A percentile compares a stretch with the other conserved stretches of the same genome.
Conservation (phyloP, 2,888 invertebrate species). For the Iselma pallidipennis region DNA sequence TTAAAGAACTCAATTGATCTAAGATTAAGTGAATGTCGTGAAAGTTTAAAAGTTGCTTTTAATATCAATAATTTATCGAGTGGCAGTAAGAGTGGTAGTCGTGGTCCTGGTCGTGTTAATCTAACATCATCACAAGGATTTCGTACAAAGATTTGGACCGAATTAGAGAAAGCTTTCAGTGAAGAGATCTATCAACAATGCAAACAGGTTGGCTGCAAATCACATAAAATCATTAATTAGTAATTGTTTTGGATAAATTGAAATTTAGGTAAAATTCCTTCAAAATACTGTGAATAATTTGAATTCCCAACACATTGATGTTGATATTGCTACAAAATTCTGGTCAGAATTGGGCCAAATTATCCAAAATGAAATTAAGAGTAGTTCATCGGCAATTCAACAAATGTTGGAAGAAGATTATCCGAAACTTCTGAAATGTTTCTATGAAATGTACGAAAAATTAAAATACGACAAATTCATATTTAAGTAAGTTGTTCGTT, state of each 20-base stretch:
- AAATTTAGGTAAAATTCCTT: constrained; percentile 56
- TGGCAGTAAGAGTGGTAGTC: constrained; percentile 42
- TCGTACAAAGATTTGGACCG: constrained; percentile 79
- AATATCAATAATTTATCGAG: constrained; percentile 50
- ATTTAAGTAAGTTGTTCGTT: constrained; percentile 59
- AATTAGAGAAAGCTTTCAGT: constrained; percentile 84
- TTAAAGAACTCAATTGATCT: constrained; percentile 59
- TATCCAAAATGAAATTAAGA: constrained; percentile 60
- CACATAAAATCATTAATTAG: no score
- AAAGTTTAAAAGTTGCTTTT: constrained; percentile 59
- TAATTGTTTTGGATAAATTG: constrained; percentile 9
- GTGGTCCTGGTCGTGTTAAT: constrained; percentile 63
- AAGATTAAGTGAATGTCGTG: constrained; percentile 60
- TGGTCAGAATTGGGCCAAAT: constrained; percentile 59
- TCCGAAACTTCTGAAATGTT: constrained; percentile 81
- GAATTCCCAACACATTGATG: constrained; percentile 58
- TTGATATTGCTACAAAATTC: constrained; percentile 59
- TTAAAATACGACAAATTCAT: constrained; percentile 65
- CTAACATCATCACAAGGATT: constrained; percentile 56
- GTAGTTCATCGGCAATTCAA: constrained; percentile 64
- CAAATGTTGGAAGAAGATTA: constrained; percentile 88
- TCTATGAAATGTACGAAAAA: constrained; percentile 74
- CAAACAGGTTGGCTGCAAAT: constrained; percentile 72
- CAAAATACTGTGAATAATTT: constrained; percentile 58
- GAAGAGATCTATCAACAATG: constrained; percentile 73